Evolutionary conservation across 2,888 invertebrate genomes (phyloP).

Genomic region (Galeruca laticollis): DNA sequence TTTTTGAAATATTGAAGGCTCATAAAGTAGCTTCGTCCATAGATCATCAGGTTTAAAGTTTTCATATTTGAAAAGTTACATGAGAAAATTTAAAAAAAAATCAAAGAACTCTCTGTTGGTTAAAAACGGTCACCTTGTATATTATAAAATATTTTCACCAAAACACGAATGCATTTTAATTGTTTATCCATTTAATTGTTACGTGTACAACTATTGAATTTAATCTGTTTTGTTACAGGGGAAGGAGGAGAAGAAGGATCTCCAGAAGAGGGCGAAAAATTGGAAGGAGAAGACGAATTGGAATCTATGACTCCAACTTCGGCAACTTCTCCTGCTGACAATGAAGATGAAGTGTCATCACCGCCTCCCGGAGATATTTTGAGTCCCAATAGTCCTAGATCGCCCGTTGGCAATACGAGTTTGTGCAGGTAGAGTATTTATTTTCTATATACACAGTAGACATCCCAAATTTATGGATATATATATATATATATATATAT

Average conservation of each 20-base stretch:
- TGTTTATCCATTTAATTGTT: too few relatives aligned
- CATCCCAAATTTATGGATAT: too few relatives aligned
- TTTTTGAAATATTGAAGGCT: too few relatives aligned
- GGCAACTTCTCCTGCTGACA: constrained; percentile 62
- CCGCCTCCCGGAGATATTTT: constrained; percentile 62
- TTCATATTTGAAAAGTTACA: too few relatives aligned
- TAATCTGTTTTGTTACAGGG: constrained; percentile 67
- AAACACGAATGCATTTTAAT: too few relatives aligned
- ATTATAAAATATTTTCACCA: too few relatives aligned
- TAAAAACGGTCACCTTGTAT: too few relatives aligned
- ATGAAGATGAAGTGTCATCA: constrained; percentile 62
- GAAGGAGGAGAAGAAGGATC: constrained; percentile 70
- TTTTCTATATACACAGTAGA: neutral
- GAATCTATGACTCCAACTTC: constrained; percentile 66
- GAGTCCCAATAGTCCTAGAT: constrained; percentile 62
- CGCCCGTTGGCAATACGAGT: constrained; percentile 58
- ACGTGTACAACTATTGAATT: neutral
- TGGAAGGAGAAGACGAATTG: constrained; percentile 66
- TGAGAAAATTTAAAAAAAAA: too few relatives aligned
- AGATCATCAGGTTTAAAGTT: too few relatives aligned
- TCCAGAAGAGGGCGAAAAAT: constrained; percentile 66
- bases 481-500: too few relatives aligned
- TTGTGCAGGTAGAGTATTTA: constrained; percentile 29
- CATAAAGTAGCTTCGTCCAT: too few relatives aligned
- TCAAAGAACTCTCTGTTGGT: too few relatives aligned